phyloP scores from a whole-genome alignment of 2,113 vertebrate species.

The rat (Rattus norvegicus) region GRCr8 NC_086022.1:71517001-71517500 shows the following conservation, averaged over 20 bases:
- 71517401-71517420: not conserved
- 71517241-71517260: not conserved
- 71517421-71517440: not conserved
- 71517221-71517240: not conserved
- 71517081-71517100: not conserved
- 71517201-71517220: slow-evolving; percentile 24
- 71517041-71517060: not conserved
- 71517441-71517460: not conserved
- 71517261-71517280: not conserved
- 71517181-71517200: not conserved
- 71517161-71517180: not conserved
- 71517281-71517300: not conserved
- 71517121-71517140: not conserved
- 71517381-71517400: not conserved
- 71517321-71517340: not conserved
- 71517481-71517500: not conserved
- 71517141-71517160: not conserved
- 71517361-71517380: not conserved
- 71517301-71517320: slow-evolving; percentile 4
- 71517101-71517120: not conserved
- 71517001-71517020: not conserved
- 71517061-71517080: too few relatives aligned
- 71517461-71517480: not conserved
- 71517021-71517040: not conserved
- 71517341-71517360: not conserved